Percentiles rank a stretch among this genome's conserved stretches.
These are phyloP conservation scores for Scolopax rusticola DNA, from an alignment of 2,797 vertebrate species.

Conservation along the genomic window DNA sequence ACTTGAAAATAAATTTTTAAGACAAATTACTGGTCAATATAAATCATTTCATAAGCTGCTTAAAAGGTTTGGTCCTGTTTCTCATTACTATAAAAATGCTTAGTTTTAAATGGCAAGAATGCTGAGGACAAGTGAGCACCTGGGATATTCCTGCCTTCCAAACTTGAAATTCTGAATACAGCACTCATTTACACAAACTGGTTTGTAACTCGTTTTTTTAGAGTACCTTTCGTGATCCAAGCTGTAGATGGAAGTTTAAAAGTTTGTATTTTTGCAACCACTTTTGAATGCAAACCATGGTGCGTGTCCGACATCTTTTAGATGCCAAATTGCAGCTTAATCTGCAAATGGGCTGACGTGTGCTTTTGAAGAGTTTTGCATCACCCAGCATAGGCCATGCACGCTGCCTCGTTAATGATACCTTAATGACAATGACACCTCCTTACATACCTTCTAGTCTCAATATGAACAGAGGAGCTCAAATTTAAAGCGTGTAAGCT, in stretches of 20 bases:
- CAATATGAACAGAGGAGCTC: neutral
- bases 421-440: neutral
- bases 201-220: neutral
- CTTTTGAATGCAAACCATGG: neutral
- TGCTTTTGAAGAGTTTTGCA: neutral
- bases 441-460: neutral
- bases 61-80: neutral
- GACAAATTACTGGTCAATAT: neutral
- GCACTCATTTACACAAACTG: neutral
- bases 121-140: neutral
- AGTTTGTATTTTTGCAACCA: neutral
- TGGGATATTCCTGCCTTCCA: neutral
- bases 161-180: neutral
- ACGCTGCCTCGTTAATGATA: neutral
- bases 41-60: neutral
- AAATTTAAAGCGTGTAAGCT: neutral
- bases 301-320: neutral
- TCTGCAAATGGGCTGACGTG: neutral
- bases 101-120: neutral
- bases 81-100: neutral
- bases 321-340: neutral
- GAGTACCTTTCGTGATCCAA: neutral
- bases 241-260: neutral
- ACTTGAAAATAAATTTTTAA: neutral
- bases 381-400: fast-evolving